Base-by-base conservation (phyloP, 2,113 vertebrate genomes). In the Hypanus sabinus region DNA sequence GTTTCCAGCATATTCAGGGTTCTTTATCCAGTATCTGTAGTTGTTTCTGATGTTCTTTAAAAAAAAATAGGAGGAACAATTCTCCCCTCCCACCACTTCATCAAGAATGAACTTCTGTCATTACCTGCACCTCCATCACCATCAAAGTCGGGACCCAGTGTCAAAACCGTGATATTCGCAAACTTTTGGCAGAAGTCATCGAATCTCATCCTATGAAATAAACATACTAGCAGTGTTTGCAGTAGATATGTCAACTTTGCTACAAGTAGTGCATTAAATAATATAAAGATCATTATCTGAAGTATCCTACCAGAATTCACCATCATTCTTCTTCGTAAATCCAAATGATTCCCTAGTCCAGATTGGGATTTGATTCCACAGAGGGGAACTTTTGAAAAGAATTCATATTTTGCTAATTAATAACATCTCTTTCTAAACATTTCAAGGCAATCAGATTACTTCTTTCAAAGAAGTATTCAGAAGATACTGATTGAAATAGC, bases 311-410 rank as follows among this genome's bases (percentile, higher is more conserved):
- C 94, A 94, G 80, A 94, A 94, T 94, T 87, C 94, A 18, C 94
- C 94, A n/a, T 94, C 94, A 11, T 85, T 65, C 79, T 94, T 94
- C 62, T 94, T 94, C 36, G 94, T 94, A 38, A 94, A 94, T 68
- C 94, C 94, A 85, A 94, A 94, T 33, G 77, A 33, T 65, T 94
- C 94, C 36, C 62, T 94, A 3, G 94, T 94, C 94, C 94, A 94
- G 24, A 70, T 55, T 24, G 94, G 94, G 62, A 94, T 94, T 83
- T 94, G 76, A 55, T 94, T 62, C 94, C 94, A 94, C 5, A 94
- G 94, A 11, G 94, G 79, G 36, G 94, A 94, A 46, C 94, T 94
- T 36, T 27, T 33, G 68, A 16, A 94, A 81, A 79, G 55, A 65
- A 94, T 55, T 10, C 57, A 80, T 12, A 75, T 65, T 27, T 30